Conservation (phyloP, 2,113 vertebrate genomes). For the Blennius ocellaris region DNA sequence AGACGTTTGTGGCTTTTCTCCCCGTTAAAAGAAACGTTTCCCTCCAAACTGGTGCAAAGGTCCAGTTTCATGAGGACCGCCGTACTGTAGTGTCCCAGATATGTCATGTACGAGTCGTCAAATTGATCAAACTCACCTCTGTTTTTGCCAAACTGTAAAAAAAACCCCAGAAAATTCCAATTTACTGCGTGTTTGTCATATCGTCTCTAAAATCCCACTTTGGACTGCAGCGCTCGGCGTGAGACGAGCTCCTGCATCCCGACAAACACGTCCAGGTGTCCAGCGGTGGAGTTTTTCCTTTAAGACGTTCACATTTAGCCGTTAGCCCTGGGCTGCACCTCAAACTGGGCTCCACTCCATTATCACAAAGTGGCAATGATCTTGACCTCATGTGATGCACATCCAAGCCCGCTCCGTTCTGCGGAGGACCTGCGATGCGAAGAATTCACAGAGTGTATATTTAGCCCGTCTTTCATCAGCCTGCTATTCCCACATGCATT, state of each 20-base stretch:
- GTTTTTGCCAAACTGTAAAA: too few species aligned
- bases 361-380: slow-evolving; percentile 47
- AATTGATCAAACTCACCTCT: too few species aligned
- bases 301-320: slow-evolving; percentile 46
- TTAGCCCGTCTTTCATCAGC: slow-evolving; percentile 78
- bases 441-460: slow-evolving; percentile 75
- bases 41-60: not conserved
- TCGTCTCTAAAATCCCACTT: too few species aligned
- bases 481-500: slow-evolving; percentile 73
- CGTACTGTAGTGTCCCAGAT: not conserved
- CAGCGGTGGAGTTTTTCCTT: slow-evolving; percentile 57
- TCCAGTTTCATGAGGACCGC: not conserved
- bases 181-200: too few species aligned
- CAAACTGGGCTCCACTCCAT: slow-evolving; percentile 37
- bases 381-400: slow-evolving; percentile 63
- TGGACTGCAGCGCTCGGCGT: not conserved
- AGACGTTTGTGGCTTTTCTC: too few species aligned
- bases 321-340: slow-evolving; percentile 40
- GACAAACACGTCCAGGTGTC: not conserved
- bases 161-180: too few species aligned
- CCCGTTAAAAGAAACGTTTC: not conserved
- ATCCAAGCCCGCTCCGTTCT: slow-evolving; percentile 50
- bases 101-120: too few species aligned
- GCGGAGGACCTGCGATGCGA: slow-evolving; percentile 67
- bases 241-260: not conserved